A percentile compares a stretch with the other conserved stretches of the same genome.
Evolutionary conservation across 1,140 invertebrate genomes (phyloP).

Genomic region (Ptiloglossa arizonensis): DNA sequence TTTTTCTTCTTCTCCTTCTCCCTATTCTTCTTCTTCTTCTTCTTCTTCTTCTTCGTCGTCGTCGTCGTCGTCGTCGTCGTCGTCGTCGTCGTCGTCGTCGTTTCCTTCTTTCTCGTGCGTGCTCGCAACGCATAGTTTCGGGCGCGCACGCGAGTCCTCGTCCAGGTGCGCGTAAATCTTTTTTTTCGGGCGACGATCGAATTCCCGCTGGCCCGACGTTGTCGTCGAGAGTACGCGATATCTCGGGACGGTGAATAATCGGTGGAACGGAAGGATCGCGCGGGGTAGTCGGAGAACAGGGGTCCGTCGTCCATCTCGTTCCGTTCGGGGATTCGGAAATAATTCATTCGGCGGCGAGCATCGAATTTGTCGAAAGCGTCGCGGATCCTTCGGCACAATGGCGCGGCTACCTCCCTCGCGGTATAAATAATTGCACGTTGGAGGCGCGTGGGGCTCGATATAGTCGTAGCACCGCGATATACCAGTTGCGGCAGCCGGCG

Average conservation of each 20-base stretch:
- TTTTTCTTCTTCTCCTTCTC: too few relatives aligned
- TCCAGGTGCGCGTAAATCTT: conserved; percentile 8
- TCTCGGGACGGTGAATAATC: too few relatives aligned
- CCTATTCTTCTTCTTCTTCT: too few relatives aligned
- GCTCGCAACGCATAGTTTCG: not conserved
- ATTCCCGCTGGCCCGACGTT: not conserved
- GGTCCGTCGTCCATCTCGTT: not conserved
- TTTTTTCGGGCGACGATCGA: conserved; percentile 22
- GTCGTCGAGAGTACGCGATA: too few relatives aligned
- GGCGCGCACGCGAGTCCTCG: conserved; percentile 1
- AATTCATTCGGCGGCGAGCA: not conserved
- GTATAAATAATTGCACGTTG: conserved; percentile 42
- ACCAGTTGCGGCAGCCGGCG: not conserved
- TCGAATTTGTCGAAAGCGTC: not conserved
- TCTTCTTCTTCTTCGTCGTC: too few relatives aligned
- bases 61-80: too few relatives aligned
- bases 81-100: too few relatives aligned
- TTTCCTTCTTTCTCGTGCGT: not conserved
- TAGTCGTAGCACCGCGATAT: conserved; percentile 29
- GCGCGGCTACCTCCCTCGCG: conserved; percentile 2
- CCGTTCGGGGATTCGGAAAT: not conserved
- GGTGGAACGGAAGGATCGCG: too few relatives aligned
- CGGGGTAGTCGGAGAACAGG: not conserved
- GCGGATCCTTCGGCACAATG: not conserved
- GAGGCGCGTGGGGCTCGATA: conserved; percentile 38